Conservation (phyloP, 2,797 vertebrate genomes). For the Ibycter americanus region DNA sequence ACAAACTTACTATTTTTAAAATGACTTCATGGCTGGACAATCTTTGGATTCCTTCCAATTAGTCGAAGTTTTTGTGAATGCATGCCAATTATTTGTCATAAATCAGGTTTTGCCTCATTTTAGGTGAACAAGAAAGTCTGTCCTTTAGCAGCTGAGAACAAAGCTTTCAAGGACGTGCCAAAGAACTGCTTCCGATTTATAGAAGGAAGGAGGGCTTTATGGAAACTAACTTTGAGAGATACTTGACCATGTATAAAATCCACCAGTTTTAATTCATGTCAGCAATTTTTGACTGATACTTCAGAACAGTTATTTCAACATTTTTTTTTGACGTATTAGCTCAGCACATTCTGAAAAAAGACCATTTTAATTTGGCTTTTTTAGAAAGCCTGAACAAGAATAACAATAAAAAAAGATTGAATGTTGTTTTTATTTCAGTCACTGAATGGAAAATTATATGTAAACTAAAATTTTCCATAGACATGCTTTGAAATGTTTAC, state of each 20-base stretch:
- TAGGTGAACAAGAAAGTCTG: background rate
- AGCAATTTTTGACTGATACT: background rate
- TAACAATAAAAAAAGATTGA: background rate
- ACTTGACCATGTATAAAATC: background rate
- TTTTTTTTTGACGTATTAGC: background rate
- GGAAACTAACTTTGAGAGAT: background rate
- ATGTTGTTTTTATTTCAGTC: background rate
- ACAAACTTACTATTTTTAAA: background rate
- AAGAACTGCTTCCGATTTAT: background rate
- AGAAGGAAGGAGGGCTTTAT: background rate
- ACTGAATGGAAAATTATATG: background rate
- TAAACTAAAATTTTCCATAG: background rate
- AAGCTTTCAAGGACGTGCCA: background rate
- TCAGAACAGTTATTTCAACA: background rate
- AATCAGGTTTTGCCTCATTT: background rate
- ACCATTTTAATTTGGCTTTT: background rate
- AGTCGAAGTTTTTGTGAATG: background rate
- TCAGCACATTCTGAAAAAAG: background rate
- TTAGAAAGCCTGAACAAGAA: background rate
- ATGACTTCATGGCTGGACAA: background rate
- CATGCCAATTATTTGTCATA: background rate
- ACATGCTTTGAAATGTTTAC: background rate
- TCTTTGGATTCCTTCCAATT: background rate
- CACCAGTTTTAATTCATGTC: background rate
- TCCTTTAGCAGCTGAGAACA: background rate